Evolutionary conservation across 2,113 vertebrate species (phyloP), one percentile per base, ranked within the genome.

Genomic region (Nansenia antarctica): DNA sequence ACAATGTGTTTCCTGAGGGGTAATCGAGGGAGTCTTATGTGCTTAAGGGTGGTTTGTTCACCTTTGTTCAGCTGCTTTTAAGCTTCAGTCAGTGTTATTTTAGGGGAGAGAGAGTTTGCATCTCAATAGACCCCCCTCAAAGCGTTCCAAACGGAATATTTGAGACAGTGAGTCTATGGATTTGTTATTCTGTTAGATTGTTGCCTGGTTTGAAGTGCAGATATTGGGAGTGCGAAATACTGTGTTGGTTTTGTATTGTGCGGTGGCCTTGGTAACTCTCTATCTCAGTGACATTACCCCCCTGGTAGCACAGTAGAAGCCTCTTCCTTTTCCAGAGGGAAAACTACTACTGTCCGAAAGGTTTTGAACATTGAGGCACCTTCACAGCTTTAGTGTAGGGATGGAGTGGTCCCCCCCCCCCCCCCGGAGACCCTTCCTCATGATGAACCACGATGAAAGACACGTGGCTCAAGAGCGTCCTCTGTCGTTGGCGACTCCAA

Each of bases 381-480:
- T 2, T 49, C 45, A 8, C 15, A 7, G 18, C 9, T 12, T 20
- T 2, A 2, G 14, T 49, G 45, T 14, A n/a, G n/a, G 6, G n/a
- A 35, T 35, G 34, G 34, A 35, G 34, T 35, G 11, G 34, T 5
- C 34, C 2, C 42, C 3, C 5, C 39, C 30, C 57, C 58, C 5
- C 31, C 22, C 31, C 34, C 5, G 39, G 26, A 6, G 1, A n/a
- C 26, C 22, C 11, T 49, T 27, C 32, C 42, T 15, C 4, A 70
- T 65, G 77, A 29, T 14, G 52, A 70, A 52, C 67, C 70, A 57
- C 26, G 64, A 55, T 32, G 62, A 70, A 55, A 27, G 45, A 31
- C 15, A 26, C 65, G 9, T 20, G 73, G 76, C 86, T 88, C 89
- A 63, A 76, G 81, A 79, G 85, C 77, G 74, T 78, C 86, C 86